A percentile compares a stretch with the other conserved stretches of the same genome.
Conservation (phyloP, 1,140 invertebrate genomes). For the Drosophila setifemur region DNA sequence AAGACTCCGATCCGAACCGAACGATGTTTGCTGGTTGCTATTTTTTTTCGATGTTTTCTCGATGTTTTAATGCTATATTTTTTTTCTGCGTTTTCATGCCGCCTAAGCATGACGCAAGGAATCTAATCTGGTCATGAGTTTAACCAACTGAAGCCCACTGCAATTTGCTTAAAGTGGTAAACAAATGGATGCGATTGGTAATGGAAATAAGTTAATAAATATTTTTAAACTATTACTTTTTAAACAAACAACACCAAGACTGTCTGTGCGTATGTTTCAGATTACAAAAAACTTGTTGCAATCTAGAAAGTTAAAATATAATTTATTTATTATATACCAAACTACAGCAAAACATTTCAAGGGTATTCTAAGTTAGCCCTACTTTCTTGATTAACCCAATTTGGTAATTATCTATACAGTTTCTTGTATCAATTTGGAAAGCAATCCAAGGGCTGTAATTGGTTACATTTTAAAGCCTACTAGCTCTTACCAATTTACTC, state of each 20-base stretch:
- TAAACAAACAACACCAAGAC: no score
- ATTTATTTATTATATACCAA: no score
- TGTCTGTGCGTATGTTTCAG: no score
- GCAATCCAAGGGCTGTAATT: background rate
- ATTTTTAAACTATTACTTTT: no score
- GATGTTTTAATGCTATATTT: background rate
- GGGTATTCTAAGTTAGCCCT: no score
- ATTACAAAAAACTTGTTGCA: no score
- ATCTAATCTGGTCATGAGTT: slow-evolving; percentile 35
- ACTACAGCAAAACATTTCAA: no score
- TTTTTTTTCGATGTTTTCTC: background rate
- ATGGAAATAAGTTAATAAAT: slow-evolving; percentile 1
- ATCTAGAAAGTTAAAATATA: no score
- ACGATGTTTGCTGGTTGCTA: background rate
- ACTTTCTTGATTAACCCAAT: slow-evolving; percentile 11
- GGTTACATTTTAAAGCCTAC: no score
- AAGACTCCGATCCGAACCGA: slow-evolving; percentile 30
- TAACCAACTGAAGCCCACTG: slow-evolving; percentile 11
- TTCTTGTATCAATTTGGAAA: no score
- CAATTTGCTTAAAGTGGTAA: slow-evolving; percentile 29
- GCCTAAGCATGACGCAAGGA: slow-evolving; percentile 19
- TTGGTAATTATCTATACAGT: slow-evolving; percentile 14
- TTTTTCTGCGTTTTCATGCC: slow-evolving; percentile 4
- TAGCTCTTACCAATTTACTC: no score
- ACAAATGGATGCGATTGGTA: background rate